Percentiles rank a stretch among this genome's conserved stretches.
phyloP scores from a whole-genome alignment of 2,797 vertebrate species.

The Sebastes oblongus region DNA sequence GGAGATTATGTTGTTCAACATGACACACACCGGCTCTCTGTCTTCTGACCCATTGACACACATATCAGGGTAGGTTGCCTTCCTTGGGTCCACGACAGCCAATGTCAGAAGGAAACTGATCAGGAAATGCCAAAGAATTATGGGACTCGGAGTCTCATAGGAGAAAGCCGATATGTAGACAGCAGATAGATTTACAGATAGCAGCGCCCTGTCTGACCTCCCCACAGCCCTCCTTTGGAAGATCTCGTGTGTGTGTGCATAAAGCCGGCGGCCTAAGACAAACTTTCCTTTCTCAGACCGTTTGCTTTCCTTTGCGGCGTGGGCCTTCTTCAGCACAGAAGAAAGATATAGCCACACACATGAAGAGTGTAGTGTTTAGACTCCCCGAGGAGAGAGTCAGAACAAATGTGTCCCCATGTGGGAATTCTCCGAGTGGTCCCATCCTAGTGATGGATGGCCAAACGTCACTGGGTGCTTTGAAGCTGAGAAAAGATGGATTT shows the following conservation, averaged over 20 bases:
- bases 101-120: conserved; percentile 70
- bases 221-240: conserved; percentile 42
- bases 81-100: conserved; percentile 44
- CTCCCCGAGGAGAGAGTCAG: conserved; percentile 42
- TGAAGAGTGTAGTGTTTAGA: conserved; percentile 50
- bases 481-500: conserved; percentile 55
- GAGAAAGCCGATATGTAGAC: conserved; percentile 76
- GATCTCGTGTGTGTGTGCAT: conserved; percentile 17
- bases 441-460: conserved; percentile 64
- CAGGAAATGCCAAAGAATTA: conserved; percentile 81
- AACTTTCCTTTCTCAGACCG: conserved; percentile 54
- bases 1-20: conserved; percentile 27
- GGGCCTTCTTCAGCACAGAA: conserved; percentile 27
- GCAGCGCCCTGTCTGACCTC: conserved; percentile 69
- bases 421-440: conserved; percentile 57
- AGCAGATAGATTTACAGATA: conserved; percentile 82
- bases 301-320: conserved; percentile 37
- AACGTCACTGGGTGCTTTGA: conserved; percentile 58
- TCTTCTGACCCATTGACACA: conserved; percentile 68
- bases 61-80: conserved; percentile 51
- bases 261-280: conserved; percentile 44
- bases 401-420: conserved; percentile 63
- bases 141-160: conserved; percentile 67
- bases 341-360: conserved; percentile 25
- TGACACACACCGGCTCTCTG: conserved; percentile 52